These are phyloP conservation scores for Leptobrachium leishanense DNA, from an alignment of 2,113 vertebrate species.

Conservation along the genomic window DNA sequence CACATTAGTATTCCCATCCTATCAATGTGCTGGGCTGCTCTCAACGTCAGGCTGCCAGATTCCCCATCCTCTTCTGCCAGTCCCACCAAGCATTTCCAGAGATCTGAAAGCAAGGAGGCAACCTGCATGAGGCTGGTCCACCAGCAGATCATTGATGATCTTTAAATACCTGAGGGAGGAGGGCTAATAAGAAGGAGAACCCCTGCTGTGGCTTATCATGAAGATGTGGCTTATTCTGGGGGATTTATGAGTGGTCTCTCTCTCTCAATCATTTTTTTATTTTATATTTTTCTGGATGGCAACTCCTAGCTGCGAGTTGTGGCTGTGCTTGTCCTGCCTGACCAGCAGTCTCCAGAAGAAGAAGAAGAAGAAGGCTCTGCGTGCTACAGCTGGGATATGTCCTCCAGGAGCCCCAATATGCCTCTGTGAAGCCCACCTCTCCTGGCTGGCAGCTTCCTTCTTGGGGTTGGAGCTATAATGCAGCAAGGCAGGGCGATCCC, in stretches of 20 bases:
- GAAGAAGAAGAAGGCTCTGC: slow-evolving; percentile 57
- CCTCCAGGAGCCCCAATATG: slow-evolving; percentile 62
- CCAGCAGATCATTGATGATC: slow-evolving; percentile 47
- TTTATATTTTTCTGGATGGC: slow-evolving; percentile 69
- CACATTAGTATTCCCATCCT: slow-evolving; percentile 77
- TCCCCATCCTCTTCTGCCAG: slow-evolving; percentile 66
- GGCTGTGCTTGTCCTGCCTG: slow-evolving; percentile 66
- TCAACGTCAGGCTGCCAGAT: slow-evolving; percentile 78
- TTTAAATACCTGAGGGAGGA: slow-evolving; percentile 38
- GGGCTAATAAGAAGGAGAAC: neutral
- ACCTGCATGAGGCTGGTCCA: slow-evolving; percentile 51
- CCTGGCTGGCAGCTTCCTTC: slow-evolving; percentile 43
- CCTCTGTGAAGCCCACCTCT: slow-evolving; percentile 66
- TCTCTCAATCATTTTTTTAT: neutral
- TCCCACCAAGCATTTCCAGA: slow-evolving; percentile 71
- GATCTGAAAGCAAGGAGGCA: slow-evolving; percentile 54
- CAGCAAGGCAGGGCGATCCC: slow-evolving; percentile 71
- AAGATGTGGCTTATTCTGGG: slow-evolving; percentile 29
- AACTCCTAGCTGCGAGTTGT: slow-evolving; percentile 69
- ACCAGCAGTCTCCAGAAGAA: slow-evolving; percentile 58
- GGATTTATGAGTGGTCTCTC: slow-evolving; percentile 48
- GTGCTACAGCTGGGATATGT: slow-evolving; percentile 63
- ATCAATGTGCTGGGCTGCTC: slow-evolving; percentile 72
- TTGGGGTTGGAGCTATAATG: slow-evolving; percentile 70
- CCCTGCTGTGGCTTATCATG: neutral